These are phyloP conservation scores for Sphenodon punctatus DNA, from an alignment of 2,797 vertebrate genomes.

Conservation along the genomic window DNA sequence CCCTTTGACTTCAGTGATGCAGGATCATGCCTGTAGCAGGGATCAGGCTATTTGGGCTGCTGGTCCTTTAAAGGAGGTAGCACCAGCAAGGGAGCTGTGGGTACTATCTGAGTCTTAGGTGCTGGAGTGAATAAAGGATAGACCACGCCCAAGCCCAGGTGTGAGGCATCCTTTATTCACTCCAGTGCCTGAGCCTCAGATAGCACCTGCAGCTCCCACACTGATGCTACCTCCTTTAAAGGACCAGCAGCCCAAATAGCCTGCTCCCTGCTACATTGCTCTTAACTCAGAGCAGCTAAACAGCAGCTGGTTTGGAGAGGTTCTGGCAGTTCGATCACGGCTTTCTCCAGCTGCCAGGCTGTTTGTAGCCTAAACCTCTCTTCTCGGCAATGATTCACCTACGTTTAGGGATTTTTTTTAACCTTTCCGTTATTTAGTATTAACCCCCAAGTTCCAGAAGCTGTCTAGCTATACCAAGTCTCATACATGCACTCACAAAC, in stretches of 20 bases:
- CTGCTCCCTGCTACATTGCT: too few relatives aligned
- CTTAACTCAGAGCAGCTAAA: neutral
- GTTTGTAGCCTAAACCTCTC: neutral
- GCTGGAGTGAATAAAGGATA: too few relatives aligned
- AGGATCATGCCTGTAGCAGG: neutral
- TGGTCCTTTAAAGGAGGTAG: too few relatives aligned
- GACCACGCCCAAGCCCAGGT: too few relatives aligned
- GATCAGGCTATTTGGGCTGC: too few relatives aligned
- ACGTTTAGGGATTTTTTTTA: neutral
- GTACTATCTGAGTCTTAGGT: too few relatives aligned
- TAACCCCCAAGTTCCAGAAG: neutral
- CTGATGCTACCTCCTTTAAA: too few relatives aligned
- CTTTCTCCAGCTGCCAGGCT: neutral
- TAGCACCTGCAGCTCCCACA: too few relatives aligned
- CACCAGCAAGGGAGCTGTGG: too few relatives aligned
- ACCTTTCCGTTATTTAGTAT: neutral
- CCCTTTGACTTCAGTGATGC: neutral
- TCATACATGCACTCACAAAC: neutral
- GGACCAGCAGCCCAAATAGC: too few relatives aligned
- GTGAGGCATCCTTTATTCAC: too few relatives aligned
- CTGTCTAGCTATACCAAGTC: fast-evolving
- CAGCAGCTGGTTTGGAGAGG: neutral
- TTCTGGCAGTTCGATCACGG: neutral
- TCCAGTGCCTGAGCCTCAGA: too few relatives aligned
- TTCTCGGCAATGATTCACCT: neutral